phyloP scores from a whole-genome alignment of 1,140 invertebrate genomes.

The Maconellicoccus hirsutus region DNA sequence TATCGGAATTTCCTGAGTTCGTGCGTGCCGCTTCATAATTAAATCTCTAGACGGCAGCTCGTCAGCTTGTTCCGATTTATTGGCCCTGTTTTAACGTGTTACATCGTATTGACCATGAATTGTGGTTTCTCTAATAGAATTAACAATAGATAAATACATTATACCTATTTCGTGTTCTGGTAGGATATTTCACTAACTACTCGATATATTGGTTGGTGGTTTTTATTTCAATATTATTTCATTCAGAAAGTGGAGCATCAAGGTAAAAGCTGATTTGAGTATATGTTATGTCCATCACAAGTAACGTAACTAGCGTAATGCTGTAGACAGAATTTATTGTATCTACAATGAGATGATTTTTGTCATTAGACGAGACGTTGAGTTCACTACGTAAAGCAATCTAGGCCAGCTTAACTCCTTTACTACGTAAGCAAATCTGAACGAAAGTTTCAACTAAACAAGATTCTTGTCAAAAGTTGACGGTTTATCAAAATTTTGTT shows the following conservation, averaged over 20 bases:
- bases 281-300: too few relatives aligned
- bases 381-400: too few relatives aligned
- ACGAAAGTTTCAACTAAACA: too few relatives aligned
- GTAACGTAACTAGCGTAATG: too few relatives aligned
- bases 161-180: constrained; percentile 2
- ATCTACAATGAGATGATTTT: too few relatives aligned
- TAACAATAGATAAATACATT: constrained; percentile 23
- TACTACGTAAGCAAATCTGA: too few relatives aligned
- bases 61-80: constrained; percentile 17
- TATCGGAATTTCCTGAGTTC: constrained; percentile 15
- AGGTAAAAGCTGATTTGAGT: background rate
- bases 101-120: background rate
- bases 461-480: too few relatives aligned
- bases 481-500: too few relatives aligned
- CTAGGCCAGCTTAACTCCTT: too few relatives aligned
- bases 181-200: background rate
- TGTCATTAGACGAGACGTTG: too few relatives aligned
- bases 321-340: too few relatives aligned
- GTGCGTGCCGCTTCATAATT: constrained; percentile 19
- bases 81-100: constrained; percentile 19
- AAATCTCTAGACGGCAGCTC: constrained; percentile 15
- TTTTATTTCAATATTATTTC: constrained; percentile 6
- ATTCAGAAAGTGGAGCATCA: background rate
- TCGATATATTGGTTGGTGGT: background rate
- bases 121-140: constrained; percentile 12